These are phyloP conservation scores for Cotesia typhae DNA, from an alignment of 1,140 invertebrate genomes.

Conservation along the genomic window DNA sequence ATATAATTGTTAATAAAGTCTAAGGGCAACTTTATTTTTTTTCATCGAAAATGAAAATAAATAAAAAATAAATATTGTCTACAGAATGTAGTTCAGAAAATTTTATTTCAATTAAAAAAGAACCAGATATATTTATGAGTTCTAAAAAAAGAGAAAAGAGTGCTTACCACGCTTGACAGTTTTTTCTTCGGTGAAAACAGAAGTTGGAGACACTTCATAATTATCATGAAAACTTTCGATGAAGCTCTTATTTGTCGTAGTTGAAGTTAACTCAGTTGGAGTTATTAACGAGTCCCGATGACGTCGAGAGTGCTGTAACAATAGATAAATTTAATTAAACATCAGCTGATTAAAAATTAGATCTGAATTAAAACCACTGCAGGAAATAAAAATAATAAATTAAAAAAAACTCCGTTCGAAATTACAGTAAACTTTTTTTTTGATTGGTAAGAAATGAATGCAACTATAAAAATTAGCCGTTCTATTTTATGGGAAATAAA, in stretches of 20 bases:
- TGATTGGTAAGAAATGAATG: not conserved
- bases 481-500: not conserved
- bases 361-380: not conserved
- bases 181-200: conserved; percentile 18
- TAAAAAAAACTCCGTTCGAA: not conserved
- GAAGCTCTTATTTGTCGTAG: conserved; percentile 22
- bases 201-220: conserved; percentile 11
- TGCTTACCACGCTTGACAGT: conserved; percentile 31
- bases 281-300: conserved; percentile 47
- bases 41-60: too few species aligned
- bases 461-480: not conserved
- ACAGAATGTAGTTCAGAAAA: too few species aligned
- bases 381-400: not conserved
- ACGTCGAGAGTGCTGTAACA: conserved; percentile 51
- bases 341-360: conserved; percentile 2
- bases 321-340: conserved; percentile 30
- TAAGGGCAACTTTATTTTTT: too few species aligned
- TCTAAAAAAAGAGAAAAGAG: not conserved
- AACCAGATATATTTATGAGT: too few species aligned
- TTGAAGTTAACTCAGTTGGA: conserved; percentile 10
- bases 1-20: too few species aligned
- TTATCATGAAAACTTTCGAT: conserved; percentile 19
- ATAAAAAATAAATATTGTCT: too few species aligned
- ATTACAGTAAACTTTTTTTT: too few species aligned
- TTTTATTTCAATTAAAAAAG: too few species aligned